phyloP scores from a whole-genome alignment of 2,113 vertebrate genomes.

The Sialia sialis region DNA sequence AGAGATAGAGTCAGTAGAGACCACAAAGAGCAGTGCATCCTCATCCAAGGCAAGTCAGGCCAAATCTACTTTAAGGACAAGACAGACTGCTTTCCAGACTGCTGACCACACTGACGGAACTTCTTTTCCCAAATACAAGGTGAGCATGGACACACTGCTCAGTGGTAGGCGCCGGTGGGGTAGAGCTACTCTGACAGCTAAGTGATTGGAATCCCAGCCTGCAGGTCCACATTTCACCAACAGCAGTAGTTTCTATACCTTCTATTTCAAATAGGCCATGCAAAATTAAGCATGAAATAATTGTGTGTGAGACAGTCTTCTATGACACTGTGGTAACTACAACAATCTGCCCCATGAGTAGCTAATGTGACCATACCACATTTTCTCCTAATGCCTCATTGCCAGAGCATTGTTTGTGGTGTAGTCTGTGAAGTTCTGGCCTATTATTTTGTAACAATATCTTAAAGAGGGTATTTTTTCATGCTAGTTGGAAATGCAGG shows the following conservation, averaged over 20 bases:
- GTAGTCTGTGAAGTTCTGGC: not conserved
- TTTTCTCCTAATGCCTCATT: not conserved
- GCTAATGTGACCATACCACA: not conserved
- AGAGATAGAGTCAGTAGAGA: not conserved
- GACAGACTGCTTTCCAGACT: not conserved
- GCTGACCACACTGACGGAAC: accelerated
- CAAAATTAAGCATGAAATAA: not conserved
- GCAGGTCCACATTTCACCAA: not conserved
- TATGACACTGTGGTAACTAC: not conserved
- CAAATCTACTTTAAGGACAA: not conserved
- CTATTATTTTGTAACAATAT: not conserved
- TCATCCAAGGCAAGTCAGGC: not conserved
- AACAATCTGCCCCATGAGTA: not conserved
- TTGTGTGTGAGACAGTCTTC: not conserved
- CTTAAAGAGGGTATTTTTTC: not conserved
- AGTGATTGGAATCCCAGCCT: not conserved
- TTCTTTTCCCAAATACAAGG: not conserved
- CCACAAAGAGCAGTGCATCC: not conserved
- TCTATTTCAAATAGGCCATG: not conserved
- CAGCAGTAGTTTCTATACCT: not conserved
- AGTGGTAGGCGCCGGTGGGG: accelerated
- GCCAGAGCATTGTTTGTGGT: not conserved
- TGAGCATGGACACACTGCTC: not conserved
- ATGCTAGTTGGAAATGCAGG: not conserved
- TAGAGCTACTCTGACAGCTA: not conserved